These are phyloP conservation scores for Sturmia bella DNA, from an alignment of 2,888 invertebrate species.

Conservation along the genomic window DNA sequence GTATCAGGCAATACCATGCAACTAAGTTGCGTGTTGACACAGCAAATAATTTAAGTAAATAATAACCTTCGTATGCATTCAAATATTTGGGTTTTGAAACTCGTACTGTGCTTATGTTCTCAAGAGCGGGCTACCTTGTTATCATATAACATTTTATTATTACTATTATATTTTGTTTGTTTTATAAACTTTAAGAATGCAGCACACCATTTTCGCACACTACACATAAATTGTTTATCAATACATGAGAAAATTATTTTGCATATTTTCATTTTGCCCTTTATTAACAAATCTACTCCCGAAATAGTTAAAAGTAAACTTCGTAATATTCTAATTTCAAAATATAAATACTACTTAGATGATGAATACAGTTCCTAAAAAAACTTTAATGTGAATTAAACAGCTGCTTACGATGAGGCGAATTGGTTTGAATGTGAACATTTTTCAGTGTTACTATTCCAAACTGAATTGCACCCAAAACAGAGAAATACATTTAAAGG, in stretches of 20 bases:
- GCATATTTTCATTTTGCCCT: neutral
- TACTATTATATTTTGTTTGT: neutral
- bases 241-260: neutral
- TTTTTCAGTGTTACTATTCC: too few species aligned
- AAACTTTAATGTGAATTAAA: too few species aligned
- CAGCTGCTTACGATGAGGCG: too few species aligned
- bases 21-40: constrained; percentile 65
- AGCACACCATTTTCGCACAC: neutral
- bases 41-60: constrained; percentile 51
- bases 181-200: too few species aligned
- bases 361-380: too few species aligned
- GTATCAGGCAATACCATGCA: constrained; percentile 51
- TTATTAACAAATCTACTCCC: neutral
- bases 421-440: too few species aligned
- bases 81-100: neutral
- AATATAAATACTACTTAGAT: too few species aligned
- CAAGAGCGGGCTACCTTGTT: constrained; percentile 21
- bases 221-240: neutral
- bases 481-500: too few species aligned
- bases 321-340: too few species aligned
- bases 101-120: neutral
- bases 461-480: too few species aligned
- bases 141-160: neutral
- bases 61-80: constrained; percentile 8
- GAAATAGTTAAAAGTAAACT: neutral